A percentile compares a stretch with the other conserved stretches of the same genome.
phyloP scores from a whole-genome alignment of 2,888 invertebrate species.

The Drosophila lutescens region DNA sequence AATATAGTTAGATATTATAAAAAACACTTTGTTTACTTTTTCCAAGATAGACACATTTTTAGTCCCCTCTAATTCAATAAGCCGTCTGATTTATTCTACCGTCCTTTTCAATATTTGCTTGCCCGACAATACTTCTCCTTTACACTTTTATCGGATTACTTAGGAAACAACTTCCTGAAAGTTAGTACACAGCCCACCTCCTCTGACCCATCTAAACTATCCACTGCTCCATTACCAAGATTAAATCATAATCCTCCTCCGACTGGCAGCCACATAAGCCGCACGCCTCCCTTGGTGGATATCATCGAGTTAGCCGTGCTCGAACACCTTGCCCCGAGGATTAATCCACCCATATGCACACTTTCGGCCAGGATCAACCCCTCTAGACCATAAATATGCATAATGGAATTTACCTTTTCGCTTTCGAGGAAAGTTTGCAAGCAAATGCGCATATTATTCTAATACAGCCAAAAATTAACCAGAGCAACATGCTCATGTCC shows the following conservation, averaged over 20 bases:
- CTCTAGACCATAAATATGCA: slow-evolving; percentile 70
- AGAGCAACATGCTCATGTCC: slow-evolving; percentile 28
- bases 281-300: not conserved
- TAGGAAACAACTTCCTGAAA: slow-evolving; percentile 20
- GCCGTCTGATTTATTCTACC: not conserved
- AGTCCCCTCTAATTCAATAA: not conserved
- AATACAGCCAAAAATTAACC: slow-evolving; percentile 67
- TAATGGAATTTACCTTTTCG: slow-evolving; percentile 71
- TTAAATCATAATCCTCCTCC: slow-evolving; percentile 40
- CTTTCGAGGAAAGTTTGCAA: slow-evolving; percentile 77
- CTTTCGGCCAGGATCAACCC: slow-evolving; percentile 16
- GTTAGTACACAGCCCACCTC: not conserved
- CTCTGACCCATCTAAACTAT: slow-evolving; percentile 11
- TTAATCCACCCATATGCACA: slow-evolving; percentile 26
- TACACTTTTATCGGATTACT: not conserved
- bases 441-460: slow-evolving; percentile 78
- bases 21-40: too few species aligned
- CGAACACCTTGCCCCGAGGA: slow-evolving; percentile 37
- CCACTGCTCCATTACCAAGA: slow-evolving; percentile 30
- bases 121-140: not conserved
- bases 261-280: slow-evolving; percentile 19
- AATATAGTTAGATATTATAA: too few species aligned
- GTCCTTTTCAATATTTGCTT: not conserved
- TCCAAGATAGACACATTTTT: too few species aligned
- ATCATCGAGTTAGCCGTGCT: slow-evolving; percentile 40